Conservation (phyloP, 2,113 vertebrate genomes). For the Apistogramma diplotaenia region DNA sequence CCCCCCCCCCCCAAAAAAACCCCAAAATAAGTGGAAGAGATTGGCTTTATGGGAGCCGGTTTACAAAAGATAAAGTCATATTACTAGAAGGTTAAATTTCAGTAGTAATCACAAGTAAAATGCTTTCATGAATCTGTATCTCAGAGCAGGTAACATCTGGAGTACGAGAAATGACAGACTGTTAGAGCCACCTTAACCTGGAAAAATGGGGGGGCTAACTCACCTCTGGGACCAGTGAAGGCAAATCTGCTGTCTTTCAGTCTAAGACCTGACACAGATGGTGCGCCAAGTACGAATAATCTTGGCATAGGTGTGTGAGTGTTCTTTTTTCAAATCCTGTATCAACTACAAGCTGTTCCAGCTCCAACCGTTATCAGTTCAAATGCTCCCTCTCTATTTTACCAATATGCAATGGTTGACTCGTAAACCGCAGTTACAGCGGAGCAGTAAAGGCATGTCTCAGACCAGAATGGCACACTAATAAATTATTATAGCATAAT, state of each 20-base stretch:
- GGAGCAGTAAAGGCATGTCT: slow-evolving; percentile 17
- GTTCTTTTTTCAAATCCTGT: slow-evolving; percentile 22
- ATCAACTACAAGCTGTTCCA: slow-evolving; percentile 27
- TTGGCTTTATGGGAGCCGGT: too few species aligned
- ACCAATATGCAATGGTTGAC: slow-evolving; percentile 16
- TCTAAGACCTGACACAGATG: slow-evolving; percentile 46
- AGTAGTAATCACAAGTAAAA: not conserved
- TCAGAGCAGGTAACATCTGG: not conserved
- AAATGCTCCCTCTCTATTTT: slow-evolving; percentile 19
- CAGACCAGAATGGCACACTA: not conserved
- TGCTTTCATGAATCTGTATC: slow-evolving; percentile 1
- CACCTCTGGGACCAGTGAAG: slow-evolving; percentile 1
- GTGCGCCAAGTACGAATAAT: slow-evolving; percentile 33
- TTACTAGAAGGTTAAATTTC: not conserved
- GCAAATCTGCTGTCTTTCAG: slow-evolving; percentile 37
- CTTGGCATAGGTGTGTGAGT: slow-evolving; percentile 2
- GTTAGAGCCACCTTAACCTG: not conserved
- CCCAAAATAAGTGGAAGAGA: too few species aligned
- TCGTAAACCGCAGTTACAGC: slow-evolving; percentile 16
- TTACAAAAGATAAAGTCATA: not conserved
- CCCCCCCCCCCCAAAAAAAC: too few species aligned
- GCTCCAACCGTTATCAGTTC: not conserved
- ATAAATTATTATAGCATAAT: slow-evolving; percentile 37
- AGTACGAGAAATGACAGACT: slow-evolving; percentile 4
- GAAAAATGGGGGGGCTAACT: not conserved